Evolutionary conservation across 2,113 vertebrate species (phyloP), one percentile per base, ranked within the genome.

Genomic region (Nycticorax nycticorax): DNA sequence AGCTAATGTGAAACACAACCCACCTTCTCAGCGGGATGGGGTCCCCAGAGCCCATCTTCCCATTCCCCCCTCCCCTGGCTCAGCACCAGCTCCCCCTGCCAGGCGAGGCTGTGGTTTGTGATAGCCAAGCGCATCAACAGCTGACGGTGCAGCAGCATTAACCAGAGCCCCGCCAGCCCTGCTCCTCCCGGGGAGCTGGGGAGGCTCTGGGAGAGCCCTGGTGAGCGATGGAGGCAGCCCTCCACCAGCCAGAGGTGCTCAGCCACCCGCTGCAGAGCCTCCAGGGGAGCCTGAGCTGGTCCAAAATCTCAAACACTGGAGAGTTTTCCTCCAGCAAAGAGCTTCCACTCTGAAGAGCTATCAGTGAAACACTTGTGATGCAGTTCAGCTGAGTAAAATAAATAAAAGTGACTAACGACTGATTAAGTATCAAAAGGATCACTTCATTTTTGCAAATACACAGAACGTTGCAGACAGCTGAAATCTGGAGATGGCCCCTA

Each of bases 381-480:
- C 73, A 64, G 81, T 73, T 94, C 71, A 78, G 91, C 78, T 85
- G 85, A 91, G 74, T 94, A 96, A 96, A 96, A 96, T 93, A 96
- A 96, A 95, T 91, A 96, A 78, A 95, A 96, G 57, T 89, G 89
- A 68, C 82, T 94, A 94, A 96, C 50, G 85, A 72, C 39, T 60
- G 74, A 96, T 96, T 93, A 96, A 96, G 85, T 96, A 97, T 96
- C 96, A 96, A 96, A 96, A 91, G 67, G 39, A 64, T 64, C 7
- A 0, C 39, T 96, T 89, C 72, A 47, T 81, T 92, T 90, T 94
- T 91, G 71, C 93, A 79, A 85, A 69, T 35, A 56, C 84, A 72
- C 43, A 23, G 69, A 76, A 53, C 26, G 3, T 0, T 89, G 60
- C 73, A 85, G 43, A 20, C 69, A 62, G 77, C 64, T 89, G 89